phyloP scores from a whole-genome alignment of 1,140 invertebrate genomes.

The Psilanteris sp. region DNA sequence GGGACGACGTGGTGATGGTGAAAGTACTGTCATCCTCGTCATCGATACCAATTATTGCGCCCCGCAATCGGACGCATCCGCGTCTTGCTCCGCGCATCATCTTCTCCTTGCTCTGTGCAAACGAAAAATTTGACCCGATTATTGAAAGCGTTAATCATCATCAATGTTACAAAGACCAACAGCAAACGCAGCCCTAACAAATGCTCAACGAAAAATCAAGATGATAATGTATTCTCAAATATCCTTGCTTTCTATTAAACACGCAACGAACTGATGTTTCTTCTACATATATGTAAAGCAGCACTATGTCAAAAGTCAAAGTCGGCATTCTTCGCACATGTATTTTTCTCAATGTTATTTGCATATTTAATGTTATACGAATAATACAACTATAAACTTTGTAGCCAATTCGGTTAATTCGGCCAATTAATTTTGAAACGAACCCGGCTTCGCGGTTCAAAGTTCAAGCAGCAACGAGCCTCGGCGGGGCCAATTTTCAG shows the following conservation, averaged over 20 bases:
- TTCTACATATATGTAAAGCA: slow-evolving; percentile 50
- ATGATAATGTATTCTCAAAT: not conserved
- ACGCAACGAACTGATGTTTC: slow-evolving; percentile 17
- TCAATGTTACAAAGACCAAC: no score
- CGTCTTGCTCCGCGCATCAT: slow-evolving; percentile 97
- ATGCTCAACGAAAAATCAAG: no score
- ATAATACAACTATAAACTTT: slow-evolving; percentile 22
- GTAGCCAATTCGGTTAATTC: slow-evolving; percentile 15
- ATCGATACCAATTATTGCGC: slow-evolving; percentile 98
- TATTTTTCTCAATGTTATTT: slow-evolving; percentile 28
- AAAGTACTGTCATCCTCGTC: slow-evolving; percentile 99
- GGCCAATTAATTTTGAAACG: not conserved
- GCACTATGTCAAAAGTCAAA: slow-evolving; percentile 58
- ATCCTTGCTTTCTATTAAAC: slow-evolving; percentile 1
- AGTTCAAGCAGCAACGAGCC: no score
- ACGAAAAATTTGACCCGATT: no score
- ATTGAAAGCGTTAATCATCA: no score
- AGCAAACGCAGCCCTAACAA: no score
- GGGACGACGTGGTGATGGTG: slow-evolving; percentile 93
- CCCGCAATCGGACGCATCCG: slow-evolving; percentile 95
- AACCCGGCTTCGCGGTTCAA: no score
- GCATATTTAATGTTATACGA: slow-evolving; percentile 25
- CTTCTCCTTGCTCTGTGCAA: slow-evolving; percentile 99
- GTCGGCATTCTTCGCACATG: slow-evolving; percentile 24
- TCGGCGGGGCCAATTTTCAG: no score